Base-by-base conservation (phyloP, 2,888 invertebrate species). In the Andrena praecox region DNA sequence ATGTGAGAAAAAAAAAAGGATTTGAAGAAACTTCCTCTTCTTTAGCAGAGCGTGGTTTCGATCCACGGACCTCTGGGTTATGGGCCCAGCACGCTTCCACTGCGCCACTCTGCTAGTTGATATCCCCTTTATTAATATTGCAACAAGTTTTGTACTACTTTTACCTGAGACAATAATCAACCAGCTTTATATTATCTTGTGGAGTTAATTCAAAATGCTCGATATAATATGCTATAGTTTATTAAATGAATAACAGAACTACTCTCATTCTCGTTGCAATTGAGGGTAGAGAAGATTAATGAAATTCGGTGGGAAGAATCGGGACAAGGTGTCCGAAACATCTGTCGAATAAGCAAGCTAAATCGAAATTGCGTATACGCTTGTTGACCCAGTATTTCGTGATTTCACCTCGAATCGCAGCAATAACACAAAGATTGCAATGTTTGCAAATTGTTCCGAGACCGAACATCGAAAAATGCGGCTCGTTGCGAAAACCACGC, bases 41-140 rank as follows among this genome's bases (percentile, higher is more conserved):
- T 42, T 42, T 42, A 42, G 42, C 42, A 42, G 42, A 42, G 42
- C 42, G 42, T 42, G 42, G 42, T 42, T 42, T 42, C 42, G 42
- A 42, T 42, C 42, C 42, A 42, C 42, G 42, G 42, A 42, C 42
- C 42, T 42, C 42, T 42, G 42, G 42, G 42, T 42, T 42, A 42
- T 42, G 42, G 42, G 42, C 42, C 42, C 42, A 42, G 42, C 42
- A 42, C 42, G 42, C 42, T 42, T 87, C 87, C 87, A 87, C 87
- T 87, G 87, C 87, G 87, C 87, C 87, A 87, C 87, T 87, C 87
- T 87, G 87, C 87, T 87, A 0, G 0, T 6, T 12, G 33, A 0
- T 0, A 0, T 0, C 0, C 0, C 0, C 0, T 16, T 7, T 54
- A n/a, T 8, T 54, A 27, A 63, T 52, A 42, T 42, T 42, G 12